These are phyloP conservation scores for Trilocha varians DNA, from an alignment of 2,888 invertebrate genomes.

Conservation along the genomic window DNA sequence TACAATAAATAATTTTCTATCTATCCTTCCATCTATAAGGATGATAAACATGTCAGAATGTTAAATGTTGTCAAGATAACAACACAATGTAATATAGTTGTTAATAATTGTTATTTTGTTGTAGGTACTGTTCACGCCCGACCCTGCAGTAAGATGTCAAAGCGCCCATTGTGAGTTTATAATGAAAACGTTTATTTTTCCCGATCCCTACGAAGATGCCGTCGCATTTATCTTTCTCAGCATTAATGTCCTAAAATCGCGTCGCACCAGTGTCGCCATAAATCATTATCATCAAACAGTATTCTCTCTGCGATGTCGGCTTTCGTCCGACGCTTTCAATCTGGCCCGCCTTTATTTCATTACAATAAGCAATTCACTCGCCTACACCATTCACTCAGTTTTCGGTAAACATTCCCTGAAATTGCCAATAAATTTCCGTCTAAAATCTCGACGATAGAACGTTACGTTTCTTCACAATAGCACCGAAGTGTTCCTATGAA, in stretches of 20 bases:
- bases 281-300: conserved; percentile 69
- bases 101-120: too few species aligned
- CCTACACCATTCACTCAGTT: conserved; percentile 63
- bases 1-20: too few species aligned
- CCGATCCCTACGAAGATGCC: conserved; percentile 37
- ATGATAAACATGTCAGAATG: too few species aligned
- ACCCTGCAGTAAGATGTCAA: conserved; percentile 16
- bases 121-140: conserved; percentile 9
- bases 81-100: too few species aligned
- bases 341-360: conserved; percentile 66
- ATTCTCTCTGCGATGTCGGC: conserved; percentile 45
- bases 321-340: conserved; percentile 69
- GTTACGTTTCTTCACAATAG: conserved; percentile 50
- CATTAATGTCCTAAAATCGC: conserved; percentile 60
- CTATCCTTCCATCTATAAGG: too few species aligned
- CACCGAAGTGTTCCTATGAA: conserved; percentile 57
- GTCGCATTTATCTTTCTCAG: conserved; percentile 60
- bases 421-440: conserved; percentile 68
- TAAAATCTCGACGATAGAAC: conserved; percentile 47
- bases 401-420: conserved; percentile 65
- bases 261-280: conserved; percentile 60
- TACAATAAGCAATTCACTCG: conserved; percentile 70
- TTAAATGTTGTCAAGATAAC: conserved; percentile 10
- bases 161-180: conserved; percentile 22
- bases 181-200: conserved; percentile 29